Percentiles rank a stretch among this genome's conserved stretches.
phyloP scores from a whole-genome alignment of 2,797 vertebrate species.

The Typhlichthys subterraneus region DNA sequence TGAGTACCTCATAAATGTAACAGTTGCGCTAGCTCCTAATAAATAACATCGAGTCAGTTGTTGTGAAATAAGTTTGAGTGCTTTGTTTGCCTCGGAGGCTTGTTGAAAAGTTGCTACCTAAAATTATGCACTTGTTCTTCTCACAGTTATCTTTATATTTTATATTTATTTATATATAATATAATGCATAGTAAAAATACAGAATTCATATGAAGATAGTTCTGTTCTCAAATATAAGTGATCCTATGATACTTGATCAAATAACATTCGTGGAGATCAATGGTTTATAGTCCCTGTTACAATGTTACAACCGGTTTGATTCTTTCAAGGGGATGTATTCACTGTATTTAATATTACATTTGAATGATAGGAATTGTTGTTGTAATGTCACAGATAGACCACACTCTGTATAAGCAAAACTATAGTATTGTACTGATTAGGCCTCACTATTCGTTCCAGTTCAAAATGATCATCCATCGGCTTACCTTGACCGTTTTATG shows the following conservation, averaged over 20 bases:
- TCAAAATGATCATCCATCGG: conserved; percentile 20
- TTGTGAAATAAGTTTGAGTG: conserved; percentile 44
- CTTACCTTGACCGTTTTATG: conserved; percentile 51
- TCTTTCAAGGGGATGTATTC: conserved; percentile 31
- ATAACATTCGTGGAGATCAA: conserved; percentile 26
- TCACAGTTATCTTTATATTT: conserved; percentile 32
- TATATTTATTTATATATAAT: conserved; percentile 7
- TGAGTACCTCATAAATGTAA: conserved; percentile 67
- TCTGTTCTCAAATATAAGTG: conserved; percentile 45
- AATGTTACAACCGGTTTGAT: conserved; percentile 19
- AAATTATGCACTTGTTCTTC: conserved; percentile 55
- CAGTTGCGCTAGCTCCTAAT: conserved; percentile 43
- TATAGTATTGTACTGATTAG: conserved; percentile 24
- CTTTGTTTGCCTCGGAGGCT: conserved; percentile 46
- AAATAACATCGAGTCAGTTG: conserved; percentile 28
- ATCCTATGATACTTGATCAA: conserved; percentile 65
- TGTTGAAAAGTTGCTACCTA: conserved; percentile 41
- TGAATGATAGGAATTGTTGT: conserved; percentile 41
- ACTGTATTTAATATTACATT: conserved; percentile 30
- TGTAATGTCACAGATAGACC: conserved; percentile 28
- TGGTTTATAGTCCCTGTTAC: conserved; percentile 30
- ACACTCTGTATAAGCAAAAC: conserved; percentile 26
- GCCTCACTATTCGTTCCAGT: conserved; percentile 22
- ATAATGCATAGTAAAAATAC: conserved; percentile 30
- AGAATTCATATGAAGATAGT: conserved; percentile 31